Conservation (phyloP, 2,113 vertebrate species). For the Xiphias gladius region DNA sequence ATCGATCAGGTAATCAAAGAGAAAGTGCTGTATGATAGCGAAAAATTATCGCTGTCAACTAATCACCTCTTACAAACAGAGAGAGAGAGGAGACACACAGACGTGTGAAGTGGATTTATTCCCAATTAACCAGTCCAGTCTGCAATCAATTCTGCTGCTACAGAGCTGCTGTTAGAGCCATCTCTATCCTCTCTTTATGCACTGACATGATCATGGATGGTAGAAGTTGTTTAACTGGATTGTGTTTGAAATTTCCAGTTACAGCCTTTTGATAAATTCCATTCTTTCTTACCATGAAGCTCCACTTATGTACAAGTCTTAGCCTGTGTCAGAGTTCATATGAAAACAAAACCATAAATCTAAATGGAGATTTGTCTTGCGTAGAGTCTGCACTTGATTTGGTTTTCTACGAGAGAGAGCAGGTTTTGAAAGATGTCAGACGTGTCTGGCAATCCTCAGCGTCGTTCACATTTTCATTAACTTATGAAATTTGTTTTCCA, state of each 20-base stretch:
- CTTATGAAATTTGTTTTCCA: slow-evolving; percentile 61
- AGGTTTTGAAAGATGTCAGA: slow-evolving; percentile 28
- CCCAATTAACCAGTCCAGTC: slow-evolving; percentile 44
- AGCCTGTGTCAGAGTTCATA: neutral
- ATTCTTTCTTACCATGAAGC: neutral
- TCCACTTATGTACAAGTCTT: neutral
- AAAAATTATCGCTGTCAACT: slow-evolving; percentile 66
- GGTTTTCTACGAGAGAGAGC: slow-evolving; percentile 9
- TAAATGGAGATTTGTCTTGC: neutral
- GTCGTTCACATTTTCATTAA: slow-evolving; percentile 63
- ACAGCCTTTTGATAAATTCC: neutral
- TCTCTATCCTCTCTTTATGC: slow-evolving; percentile 47
- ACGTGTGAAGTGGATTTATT: slow-evolving; percentile 51
- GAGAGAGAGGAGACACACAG: slow-evolving; percentile 33
- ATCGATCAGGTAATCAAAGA: slow-evolving; percentile 77
- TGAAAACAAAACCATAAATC: slow-evolving; percentile 22
- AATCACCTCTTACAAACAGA: slow-evolving; percentile 70
- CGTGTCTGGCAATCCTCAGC: slow-evolving; percentile 18
- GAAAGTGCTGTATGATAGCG: slow-evolving; percentile 56
- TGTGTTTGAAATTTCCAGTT: slow-evolving; percentile 24
- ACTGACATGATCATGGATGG: slow-evolving; percentile 34
- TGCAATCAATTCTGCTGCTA: slow-evolving; percentile 59
- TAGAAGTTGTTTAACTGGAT: slow-evolving; percentile 8
- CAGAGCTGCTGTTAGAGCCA: slow-evolving; percentile 31
- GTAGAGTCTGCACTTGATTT: neutral